A percentile compares a stretch with the other conserved stretches of the same genome.
phyloP scores from a whole-genome alignment of 2,113 vertebrate species.

The Nicator chloris region DNA sequence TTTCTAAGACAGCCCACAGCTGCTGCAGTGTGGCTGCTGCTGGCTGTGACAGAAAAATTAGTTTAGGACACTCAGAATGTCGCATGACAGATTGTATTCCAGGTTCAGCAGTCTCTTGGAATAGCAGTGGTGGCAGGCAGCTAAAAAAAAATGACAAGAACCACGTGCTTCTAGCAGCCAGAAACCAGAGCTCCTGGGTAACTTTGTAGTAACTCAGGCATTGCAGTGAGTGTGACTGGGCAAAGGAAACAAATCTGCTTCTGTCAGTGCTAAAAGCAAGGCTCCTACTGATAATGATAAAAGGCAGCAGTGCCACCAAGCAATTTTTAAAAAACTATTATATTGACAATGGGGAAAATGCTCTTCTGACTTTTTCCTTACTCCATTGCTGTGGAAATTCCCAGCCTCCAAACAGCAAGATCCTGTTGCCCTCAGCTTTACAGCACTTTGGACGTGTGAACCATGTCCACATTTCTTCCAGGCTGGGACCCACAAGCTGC shows the following conservation, averaged over 20 bases:
- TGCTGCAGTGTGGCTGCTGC: not conserved
- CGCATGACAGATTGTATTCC: not conserved
- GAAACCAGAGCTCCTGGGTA: not conserved
- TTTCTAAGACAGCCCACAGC: not conserved
- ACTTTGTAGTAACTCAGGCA: not conserved
- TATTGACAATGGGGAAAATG: not conserved
- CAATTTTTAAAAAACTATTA: not conserved
- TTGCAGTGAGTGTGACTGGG: not conserved
- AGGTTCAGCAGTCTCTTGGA: not conserved
- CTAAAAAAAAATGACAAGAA: not conserved
- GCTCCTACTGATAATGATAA: not conserved
- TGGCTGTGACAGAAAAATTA: not conserved
- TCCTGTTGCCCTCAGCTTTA: not conserved
- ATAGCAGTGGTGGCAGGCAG: not conserved
- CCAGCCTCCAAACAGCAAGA: not conserved
- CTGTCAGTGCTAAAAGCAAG: not conserved
- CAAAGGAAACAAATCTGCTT: not conserved
- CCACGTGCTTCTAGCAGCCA: not conserved
- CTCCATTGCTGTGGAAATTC: not conserved
- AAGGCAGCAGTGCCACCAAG: not conserved
- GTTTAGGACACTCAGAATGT: not conserved
- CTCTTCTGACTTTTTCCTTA: not conserved
- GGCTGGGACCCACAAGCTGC: not conserved
- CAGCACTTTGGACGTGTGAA: not conserved
- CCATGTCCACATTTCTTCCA: not conserved